Base-by-base conservation (phyloP, 2,888 invertebrate species). In the Phalangium opilio region DNA sequence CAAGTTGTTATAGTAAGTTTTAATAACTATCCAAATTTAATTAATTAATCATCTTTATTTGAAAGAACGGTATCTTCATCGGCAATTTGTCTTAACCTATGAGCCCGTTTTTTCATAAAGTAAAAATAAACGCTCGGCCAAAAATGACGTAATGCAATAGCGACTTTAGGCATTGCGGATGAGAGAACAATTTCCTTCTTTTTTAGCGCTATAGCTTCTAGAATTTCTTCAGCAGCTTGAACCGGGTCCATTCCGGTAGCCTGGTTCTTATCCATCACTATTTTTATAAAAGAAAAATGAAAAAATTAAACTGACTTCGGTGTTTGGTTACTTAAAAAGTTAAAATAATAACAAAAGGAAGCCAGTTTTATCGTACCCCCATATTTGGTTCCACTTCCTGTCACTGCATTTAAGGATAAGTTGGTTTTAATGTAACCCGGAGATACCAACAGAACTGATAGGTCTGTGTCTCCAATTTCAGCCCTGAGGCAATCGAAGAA, bases 351-450 rank as follows among this genome's bases (percentile, higher is more conserved):
- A n/a, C n/a, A n/a, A n/a, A n/a, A n/a, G n/a, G n/a, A 27, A 27
- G 8, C 27, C 8, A 8, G 27, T 27, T 27, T 27, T 27, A n/a
- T n/a, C n/a, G n/a, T n/a, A 79, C 83, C 73, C 66, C 83, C 87
- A 70, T 89, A 79, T 54, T 68, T 67, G 48, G 74, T 68, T n/a
- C 96, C 96, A 61, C 73, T 73, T 44, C 76, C 81, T 45, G 82
- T 85, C 21, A 93, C 63, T 12, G 95, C 93, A 73, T 95, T 93
- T n/a, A 83, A 45, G 1, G 95, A 95, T 35, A 96, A 72, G 56
- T 83, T 77, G 8, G 96, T 98, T 58, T 77, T 76, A 47, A 98
- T 81, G 65, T 95, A 96, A 4, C 79, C 79, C 34, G 95, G 91
- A 66, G 81, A 86, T 14, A 91, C 72, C n/a, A 85, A 77, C n/a